Base-by-base conservation (phyloP, 2,113 vertebrate genomes). In the Dendrocopos noguchii region DNA sequence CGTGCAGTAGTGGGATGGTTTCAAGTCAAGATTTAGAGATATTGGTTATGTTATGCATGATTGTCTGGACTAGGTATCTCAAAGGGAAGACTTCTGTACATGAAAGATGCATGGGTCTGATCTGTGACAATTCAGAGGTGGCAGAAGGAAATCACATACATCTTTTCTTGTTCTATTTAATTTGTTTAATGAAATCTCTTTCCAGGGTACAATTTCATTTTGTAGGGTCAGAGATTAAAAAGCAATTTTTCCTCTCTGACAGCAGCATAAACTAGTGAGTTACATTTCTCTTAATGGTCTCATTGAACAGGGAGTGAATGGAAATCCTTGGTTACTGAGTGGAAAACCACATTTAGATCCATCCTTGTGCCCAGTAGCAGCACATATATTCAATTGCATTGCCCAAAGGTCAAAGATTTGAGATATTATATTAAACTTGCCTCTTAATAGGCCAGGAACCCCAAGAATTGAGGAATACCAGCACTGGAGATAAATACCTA, bases 171-270 rank as follows among this genome's bases (percentile, higher is more conserved):
- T 94, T 86, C 73, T 88, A 24, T 83, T 88, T 91, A 42, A 70
- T 90, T 94, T 93, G 56, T 88, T 93, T 91, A 90, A 91, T 29
- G 78, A 65, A 95, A 81, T 88, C 36, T 86, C 76, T 94, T 95
- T 60, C 76, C 80, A 95, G 92, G 33, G 44, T 91, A 56, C 61
- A 74, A 34, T 86, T 93, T 90, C 76, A 57, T 91, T 94, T 83
- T 67, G 50, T 88, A 63, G 76, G 86, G 76, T 93, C 93, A 91
- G 80, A 91, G 85, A 91, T 95, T 95, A 95, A 95, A 96, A 94
- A 93, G 85, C 82, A 91, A 91, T 95, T 95, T 94, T 90, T 77
- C 50, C 34, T 95, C 7, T 0, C 76, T 84, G 87, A 87, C 88
- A 94, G 50, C 2, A 1, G 57, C 80, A 73, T 93, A 91, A 95